Evolutionary conservation across 2,113 vertebrate species (phyloP).

Genomic region (Triplophysa siluroides): DNA sequence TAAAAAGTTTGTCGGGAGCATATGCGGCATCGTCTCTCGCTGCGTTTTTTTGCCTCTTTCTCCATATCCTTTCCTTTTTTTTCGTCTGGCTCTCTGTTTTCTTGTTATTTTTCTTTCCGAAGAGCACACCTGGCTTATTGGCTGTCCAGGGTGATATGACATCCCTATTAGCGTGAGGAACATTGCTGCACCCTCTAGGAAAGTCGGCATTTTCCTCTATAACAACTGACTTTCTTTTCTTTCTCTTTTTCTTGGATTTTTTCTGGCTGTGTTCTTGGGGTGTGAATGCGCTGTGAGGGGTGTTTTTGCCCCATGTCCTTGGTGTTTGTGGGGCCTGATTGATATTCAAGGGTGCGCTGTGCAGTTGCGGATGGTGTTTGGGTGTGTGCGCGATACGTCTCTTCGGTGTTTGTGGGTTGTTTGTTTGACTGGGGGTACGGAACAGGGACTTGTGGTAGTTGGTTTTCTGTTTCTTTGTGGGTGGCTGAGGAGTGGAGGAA

Average conservation of each 20-base stretch:
- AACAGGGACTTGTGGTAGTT: slow-evolving; percentile 35
- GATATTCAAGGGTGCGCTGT: not conserved
- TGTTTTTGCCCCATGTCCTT: not conserved
- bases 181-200: slow-evolving; percentile 9
- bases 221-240: slow-evolving; percentile 34
- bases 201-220: slow-evolving; percentile 12
- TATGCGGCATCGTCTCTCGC: slow-evolving; percentile 46
- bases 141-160: not conserved
- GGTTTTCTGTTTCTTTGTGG: slow-evolving; percentile 68
- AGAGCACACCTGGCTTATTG: not conserved
- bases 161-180: not conserved
- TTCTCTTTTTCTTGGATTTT: slow-evolving; percentile 37
- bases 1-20: slow-evolving; percentile 70
- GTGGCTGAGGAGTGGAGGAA: slow-evolving; percentile 33
- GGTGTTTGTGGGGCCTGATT: not conserved
- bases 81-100: slow-evolving; percentile 23
- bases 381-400: slow-evolving; percentile 47
- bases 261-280: slow-evolving; percentile 19
- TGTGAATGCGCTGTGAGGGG: not conserved
- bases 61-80: slow-evolving; percentile 32
- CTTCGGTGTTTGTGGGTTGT: slow-evolving; percentile 9
- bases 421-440: not conserved
- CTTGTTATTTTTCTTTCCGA: slow-evolving; percentile 33
- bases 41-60: slow-evolving; percentile 4
- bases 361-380: slow-evolving; percentile 13